Evolutionary conservation across 2,113 vertebrate species (phyloP), one percentile per base, ranked within the genome.

Genomic region (Catagonus wagneri): DNA sequence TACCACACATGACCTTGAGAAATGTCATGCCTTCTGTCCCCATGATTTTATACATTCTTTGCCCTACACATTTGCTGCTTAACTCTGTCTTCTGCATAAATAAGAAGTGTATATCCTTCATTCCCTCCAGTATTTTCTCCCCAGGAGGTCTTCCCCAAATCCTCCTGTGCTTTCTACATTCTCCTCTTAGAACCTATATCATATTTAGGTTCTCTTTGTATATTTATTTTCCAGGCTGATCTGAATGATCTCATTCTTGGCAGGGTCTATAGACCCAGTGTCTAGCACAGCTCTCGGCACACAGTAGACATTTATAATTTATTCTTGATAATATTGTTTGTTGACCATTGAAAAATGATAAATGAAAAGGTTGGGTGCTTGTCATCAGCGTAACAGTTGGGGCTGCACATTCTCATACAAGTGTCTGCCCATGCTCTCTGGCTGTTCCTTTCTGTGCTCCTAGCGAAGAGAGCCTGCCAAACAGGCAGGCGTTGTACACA

Each of bases 311-410:
- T 68, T 91, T 89, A 69, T 90, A 81, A 89, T 84, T 90, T 90
- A 83, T 92, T 95, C 39, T 93, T 60, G 61, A 93, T 85, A 78
- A 81, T 65, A 90, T 63, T 89, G 56, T 68, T 96, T 85, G 71
- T 75, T 85, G 66, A 83, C 34, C 60, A n/a, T 14, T 94, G 94
- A 72, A 89, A 95, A 85, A 90, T 78, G 71, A 63, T 69, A 19
- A 44, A 74, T 84, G 65, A 44, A 29, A 85, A 75, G 66, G 3
- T 50, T 71, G 14, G 90, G 85, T 84, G 72, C 19, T 78, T 91
- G 27, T 15, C 27, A 76, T 93, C 27, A 17, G 0, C 69, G 66
- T 93, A 71, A 50, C 87, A 79, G 36, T 96, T 83, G 39, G 54
- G 44, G 63, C 56, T 88, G 17, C 10, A 0, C 81, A 23, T 94